A percentile compares a stretch with the other conserved stretches of the same genome.
Evolutionary conservation across 1,140 invertebrate genomes (phyloP).

Genomic region (Cydia pomonella): DNA sequence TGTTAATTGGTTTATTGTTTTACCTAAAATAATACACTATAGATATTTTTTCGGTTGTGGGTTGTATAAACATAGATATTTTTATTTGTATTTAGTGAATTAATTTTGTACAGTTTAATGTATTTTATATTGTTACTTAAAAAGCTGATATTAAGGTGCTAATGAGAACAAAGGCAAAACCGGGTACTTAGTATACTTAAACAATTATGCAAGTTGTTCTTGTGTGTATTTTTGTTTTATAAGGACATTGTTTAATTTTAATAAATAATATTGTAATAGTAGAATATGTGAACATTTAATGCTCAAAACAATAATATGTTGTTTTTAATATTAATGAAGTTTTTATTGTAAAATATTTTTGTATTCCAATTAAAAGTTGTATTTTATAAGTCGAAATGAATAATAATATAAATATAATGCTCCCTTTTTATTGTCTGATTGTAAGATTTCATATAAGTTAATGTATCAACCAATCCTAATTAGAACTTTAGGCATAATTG

Average conservation of each 20-base stretch:
- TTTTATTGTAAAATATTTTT: not conserved
- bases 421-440: not conserved
- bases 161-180: slow-evolving; percentile 52
- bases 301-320: not conserved
- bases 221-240: not conserved
- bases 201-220: slow-evolving; percentile 6
- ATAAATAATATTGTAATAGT: not conserved
- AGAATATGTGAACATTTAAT: not conserved
- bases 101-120: slow-evolving; percentile 33
- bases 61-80: slow-evolving; percentile 34
- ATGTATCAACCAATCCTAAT: not conserved
- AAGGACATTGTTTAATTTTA: not conserved
- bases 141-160: slow-evolving; percentile 65
- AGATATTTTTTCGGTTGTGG: slow-evolving; percentile 56
- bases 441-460: slow-evolving; percentile 22
- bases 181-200: slow-evolving; percentile 49
- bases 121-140: slow-evolving; percentile 34
- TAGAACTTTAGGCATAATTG: not conserved
- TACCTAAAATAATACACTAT: slow-evolving; percentile 44
- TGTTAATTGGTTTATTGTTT: too few species aligned
- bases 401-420: not conserved
- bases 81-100: not conserved
- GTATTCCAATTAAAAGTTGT: not conserved
- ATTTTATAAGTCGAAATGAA: not conserved
- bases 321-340: not conserved